Percentiles rank a stretch among this genome's conserved stretches.
Conservation (phyloP, 2,888 invertebrate species). For the Leptopilina myrica region DNA sequence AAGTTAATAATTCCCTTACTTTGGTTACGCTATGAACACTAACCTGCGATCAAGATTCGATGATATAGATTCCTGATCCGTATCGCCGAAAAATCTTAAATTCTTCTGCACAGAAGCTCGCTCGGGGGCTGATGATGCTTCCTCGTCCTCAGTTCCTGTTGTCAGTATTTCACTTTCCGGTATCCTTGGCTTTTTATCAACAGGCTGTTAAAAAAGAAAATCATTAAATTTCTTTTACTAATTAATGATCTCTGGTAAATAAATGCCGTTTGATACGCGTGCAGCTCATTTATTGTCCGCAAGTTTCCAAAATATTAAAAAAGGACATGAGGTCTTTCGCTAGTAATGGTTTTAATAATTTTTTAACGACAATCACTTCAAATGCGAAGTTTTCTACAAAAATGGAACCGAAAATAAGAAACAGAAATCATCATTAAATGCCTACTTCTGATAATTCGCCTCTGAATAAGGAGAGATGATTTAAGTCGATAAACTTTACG, state of each 20-base stretch:
- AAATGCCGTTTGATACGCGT: too few species aligned
- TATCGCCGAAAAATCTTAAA: slow-evolving; percentile 90
- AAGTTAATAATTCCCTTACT: too few species aligned
- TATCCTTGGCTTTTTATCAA: slow-evolving; percentile 73
- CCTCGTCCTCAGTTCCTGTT: slow-evolving; percentile 81
- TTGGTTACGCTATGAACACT: not conserved
- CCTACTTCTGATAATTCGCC: slow-evolving; percentile 4
- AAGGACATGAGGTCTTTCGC: too few species aligned
- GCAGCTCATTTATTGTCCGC: too few species aligned
- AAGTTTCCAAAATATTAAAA: not conserved
- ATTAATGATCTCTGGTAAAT: too few species aligned
- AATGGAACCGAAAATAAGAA: not conserved
- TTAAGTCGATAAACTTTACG: slow-evolving; percentile 16
- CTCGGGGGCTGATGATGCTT: slow-evolving; percentile 72
- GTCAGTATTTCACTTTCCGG: slow-evolving; percentile 75
- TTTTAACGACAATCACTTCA: too few species aligned
- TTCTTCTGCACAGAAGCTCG: slow-evolving; percentile 79
- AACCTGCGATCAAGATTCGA: slow-evolving; percentile 73
- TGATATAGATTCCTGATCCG: slow-evolving; percentile 84
- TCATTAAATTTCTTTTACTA: too few species aligned
- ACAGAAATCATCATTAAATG: too few species aligned
- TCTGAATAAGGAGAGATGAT: slow-evolving; percentile 3
- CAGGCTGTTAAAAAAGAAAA: slow-evolving; percentile 60
- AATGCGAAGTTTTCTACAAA: too few species aligned
- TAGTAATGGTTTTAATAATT: too few species aligned